These are phyloP conservation scores for Rhabdomys dilectus DNA, from an alignment of 2,113 vertebrate genomes.

Conservation along the genomic window DNA sequence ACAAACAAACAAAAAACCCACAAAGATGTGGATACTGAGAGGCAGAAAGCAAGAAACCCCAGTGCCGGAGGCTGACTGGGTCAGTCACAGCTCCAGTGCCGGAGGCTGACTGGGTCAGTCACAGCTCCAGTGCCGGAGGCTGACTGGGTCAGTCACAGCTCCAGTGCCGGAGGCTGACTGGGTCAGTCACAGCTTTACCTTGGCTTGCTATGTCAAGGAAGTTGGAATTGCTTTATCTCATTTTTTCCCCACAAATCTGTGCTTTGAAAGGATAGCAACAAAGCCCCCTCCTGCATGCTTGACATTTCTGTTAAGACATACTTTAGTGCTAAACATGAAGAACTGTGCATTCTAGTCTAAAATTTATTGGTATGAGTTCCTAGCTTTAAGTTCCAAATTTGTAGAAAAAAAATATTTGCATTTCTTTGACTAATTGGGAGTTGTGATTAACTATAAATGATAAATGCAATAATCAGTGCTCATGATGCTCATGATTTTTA, in stretches of 20 bases:
- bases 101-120: too few relatives aligned
- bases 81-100: neutral
- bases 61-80: neutral
- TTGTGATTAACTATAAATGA: neutral
- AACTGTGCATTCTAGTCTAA: conserved; percentile 33
- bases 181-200: neutral
- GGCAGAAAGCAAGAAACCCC: conserved; percentile 24
- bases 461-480: neutral
- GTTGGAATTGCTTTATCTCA: conserved; percentile 29
- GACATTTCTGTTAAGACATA: conserved; percentile 33
- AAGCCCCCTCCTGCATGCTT: conserved; percentile 2
- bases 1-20: too few relatives aligned
- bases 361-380: conserved; percentile 39
- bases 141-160: too few relatives aligned
- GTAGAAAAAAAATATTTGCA: neutral
- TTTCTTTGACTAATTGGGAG: neutral
- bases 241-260: neutral
- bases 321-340: conserved; percentile 33
- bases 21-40: neutral
- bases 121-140: conserved; percentile 11
- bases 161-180: neutral
- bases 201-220: neutral
- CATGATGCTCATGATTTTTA: neutral
- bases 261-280: neutral
- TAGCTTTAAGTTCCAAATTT: conserved; percentile 23